Base-by-base conservation (phyloP, 2,113 vertebrate species). In the Gadus chalcogrammus region DNA sequence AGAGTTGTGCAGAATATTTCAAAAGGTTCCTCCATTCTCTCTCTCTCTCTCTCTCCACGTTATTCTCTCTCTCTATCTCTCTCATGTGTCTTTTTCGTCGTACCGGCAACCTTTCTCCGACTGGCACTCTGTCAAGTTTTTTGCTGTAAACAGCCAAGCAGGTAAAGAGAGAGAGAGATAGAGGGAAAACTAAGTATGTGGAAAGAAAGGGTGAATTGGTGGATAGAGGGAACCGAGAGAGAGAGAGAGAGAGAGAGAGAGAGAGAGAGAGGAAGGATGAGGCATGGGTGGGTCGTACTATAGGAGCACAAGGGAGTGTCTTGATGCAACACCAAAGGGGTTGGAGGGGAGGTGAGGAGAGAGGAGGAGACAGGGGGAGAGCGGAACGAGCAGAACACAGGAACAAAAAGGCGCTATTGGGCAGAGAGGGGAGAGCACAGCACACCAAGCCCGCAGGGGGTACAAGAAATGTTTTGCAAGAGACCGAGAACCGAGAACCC, bases 1-100 rank as follows among this genome's bases (percentile, higher is more conserved):
- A 20, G 31, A 12, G 16, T 16, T 13, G 38, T 11, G 11, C 9
- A 68, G 56, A 48, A 48, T 48, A 13, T 48, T 35, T 27, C 20
- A 5, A 66, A 18, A 66, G 15, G 42, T 22, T 18, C 64, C 31
- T 11, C 24, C 17, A 11, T 17, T 42, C 31, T 62, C 63, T n/a
- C 63, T 48, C 64, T 65, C 17, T 65, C 64, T 48, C 64, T 65
- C 17, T 65, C 64, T 65, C 17, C 15, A 35, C 20, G 16, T 20
- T 9, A 48, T 18, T 24, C 35, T 53, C 64, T 31, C 55, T 56
- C 55, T 15, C 17, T 56, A 12, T 56, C 55, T 58, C 55, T 58
- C 5, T 48, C 42, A 48, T 48, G 42, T 48, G 42, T 48, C 31
- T 48, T 48, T 48, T 48, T 48, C 42, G 31, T 35, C 4, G 6